Base-by-base conservation (phyloP, 2,113 vertebrate species). In the Daubentonia madagascariensis region DNA sequence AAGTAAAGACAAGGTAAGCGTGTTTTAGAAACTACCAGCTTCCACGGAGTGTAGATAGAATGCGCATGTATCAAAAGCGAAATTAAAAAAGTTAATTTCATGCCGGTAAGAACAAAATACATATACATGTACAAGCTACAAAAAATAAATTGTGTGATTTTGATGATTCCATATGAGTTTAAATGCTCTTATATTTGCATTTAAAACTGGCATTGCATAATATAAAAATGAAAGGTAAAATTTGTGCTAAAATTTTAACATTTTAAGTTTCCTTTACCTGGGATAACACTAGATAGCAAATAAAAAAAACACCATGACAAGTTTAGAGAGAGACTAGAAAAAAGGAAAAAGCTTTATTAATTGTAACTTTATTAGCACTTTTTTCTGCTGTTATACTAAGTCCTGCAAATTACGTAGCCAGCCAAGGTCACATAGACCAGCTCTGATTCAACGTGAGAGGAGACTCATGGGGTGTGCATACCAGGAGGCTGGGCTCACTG, bases 251-350 rank as follows among this genome's bases (percentile, higher is more conserved):
- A 25, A 65, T 63, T 32, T 85, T 57, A 23, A 67, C 50, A 50
- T 93, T 84, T 52, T 70, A 68, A n/a, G 85, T 89, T 83, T 88
- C 84, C 67, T 93, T 93, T 89, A 25, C 40, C 57, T 61, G 75
- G 37, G 40, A 76, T 79, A 16, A 57, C 57, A 54, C 79, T 61
- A 72, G 70, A 37, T 57, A 96, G 57, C 67, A 88, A 92, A 75
- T 70, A 23, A 89, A 84, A 67, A 73, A 70, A 72, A 72, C 16
- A 76, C 12, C 22, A 11, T 25, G 5, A 32, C 7, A 78, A 37
- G 30, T 32, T 37, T 35, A 78, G 18, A 73, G 70, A 72, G 8
- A 81, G 48, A 75, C 40, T 67, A 83, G n/a, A 96, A 67, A 59
- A 76, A 75, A 18, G 70, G n/a, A 45, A 88, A 57, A 84, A 54